phyloP scores from a whole-genome alignment of 2,888 invertebrate genomes.

The Stenodera caucasica region DNA sequence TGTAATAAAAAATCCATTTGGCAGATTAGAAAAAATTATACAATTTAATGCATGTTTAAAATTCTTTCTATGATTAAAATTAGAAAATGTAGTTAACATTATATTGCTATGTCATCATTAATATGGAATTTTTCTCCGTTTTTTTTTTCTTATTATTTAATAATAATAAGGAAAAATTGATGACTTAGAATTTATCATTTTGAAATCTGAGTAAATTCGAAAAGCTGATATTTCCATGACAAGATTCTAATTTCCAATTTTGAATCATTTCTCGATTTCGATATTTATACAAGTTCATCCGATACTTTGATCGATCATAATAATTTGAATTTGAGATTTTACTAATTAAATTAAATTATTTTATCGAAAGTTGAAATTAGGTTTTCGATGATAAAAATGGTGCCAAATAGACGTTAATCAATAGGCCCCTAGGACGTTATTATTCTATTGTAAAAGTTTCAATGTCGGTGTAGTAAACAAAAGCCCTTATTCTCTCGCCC shows the following conservation, averaged over 20 bases:
- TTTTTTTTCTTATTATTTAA: neutral
- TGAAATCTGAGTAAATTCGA: neutral
- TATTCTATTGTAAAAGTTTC: neutral
- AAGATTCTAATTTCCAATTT: neutral
- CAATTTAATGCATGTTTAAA: neutral
- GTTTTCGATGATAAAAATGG: neutral
- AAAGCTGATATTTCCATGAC: neutral
- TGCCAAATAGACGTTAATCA: neutral
- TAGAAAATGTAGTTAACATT: too few relatives aligned
- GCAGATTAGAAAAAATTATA: neutral
- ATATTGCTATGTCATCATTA: too few relatives aligned
- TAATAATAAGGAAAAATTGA: neutral
- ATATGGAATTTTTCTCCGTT: neutral
- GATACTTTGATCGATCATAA: constrained; percentile 4
- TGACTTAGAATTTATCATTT: neutral
- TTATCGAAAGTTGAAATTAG: too few relatives aligned
- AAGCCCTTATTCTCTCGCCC: neutral
- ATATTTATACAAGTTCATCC: neutral
- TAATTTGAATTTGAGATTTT: constrained; percentile 1
- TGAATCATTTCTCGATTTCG: neutral
- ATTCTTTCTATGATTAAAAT: too few relatives aligned
- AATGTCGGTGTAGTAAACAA: neutral
- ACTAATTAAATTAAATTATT: too few relatives aligned
- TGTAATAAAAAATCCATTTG: neutral
- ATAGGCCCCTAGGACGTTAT: neutral